Evolutionary conservation across 2,797 vertebrate genomes (phyloP).

Genomic region (Synanceia verrucosa): DNA sequence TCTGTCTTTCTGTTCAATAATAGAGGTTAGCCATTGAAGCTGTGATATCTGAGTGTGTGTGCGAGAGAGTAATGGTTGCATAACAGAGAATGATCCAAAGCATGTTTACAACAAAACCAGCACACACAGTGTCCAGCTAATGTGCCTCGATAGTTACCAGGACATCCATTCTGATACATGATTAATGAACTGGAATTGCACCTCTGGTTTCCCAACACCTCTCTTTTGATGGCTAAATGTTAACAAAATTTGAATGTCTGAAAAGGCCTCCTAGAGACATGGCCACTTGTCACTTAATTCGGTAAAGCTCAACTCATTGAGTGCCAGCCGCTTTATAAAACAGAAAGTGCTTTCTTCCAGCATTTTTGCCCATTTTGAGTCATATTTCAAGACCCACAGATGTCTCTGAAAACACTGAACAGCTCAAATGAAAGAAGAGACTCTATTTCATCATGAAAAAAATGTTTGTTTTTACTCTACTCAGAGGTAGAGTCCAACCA

Average conservation of each 20-base stretch:
- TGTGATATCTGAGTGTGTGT: constrained; percentile 57
- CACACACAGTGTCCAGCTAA: not conserved
- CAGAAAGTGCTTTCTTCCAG: no score
- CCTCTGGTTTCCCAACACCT: not conserved
- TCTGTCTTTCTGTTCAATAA: constrained; percentile 72
- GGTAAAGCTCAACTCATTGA: no score
- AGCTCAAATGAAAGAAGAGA: no score
- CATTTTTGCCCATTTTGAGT: no score
- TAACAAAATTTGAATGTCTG: constrained; percentile 10
- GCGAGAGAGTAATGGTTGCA: constrained; percentile 22
- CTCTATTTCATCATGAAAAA: no score
- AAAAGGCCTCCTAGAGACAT: not conserved
- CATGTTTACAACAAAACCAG: constrained; percentile 16
- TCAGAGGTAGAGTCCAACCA: no score
- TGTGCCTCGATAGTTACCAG: not conserved
- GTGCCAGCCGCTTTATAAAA: no score
- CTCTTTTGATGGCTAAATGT: constrained; percentile 12
- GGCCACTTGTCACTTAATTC: no score
- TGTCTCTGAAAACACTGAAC: no score
- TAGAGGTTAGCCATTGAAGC: constrained; percentile 50
- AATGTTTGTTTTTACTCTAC: no score
- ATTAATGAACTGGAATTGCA: not conserved
- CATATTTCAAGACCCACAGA: no score
- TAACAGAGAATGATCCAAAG: constrained; percentile 28
- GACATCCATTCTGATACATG: not conserved